Base-by-base conservation (phyloP, 23 tunicate genomes). In the Clavelina lepadiformis region DNA sequence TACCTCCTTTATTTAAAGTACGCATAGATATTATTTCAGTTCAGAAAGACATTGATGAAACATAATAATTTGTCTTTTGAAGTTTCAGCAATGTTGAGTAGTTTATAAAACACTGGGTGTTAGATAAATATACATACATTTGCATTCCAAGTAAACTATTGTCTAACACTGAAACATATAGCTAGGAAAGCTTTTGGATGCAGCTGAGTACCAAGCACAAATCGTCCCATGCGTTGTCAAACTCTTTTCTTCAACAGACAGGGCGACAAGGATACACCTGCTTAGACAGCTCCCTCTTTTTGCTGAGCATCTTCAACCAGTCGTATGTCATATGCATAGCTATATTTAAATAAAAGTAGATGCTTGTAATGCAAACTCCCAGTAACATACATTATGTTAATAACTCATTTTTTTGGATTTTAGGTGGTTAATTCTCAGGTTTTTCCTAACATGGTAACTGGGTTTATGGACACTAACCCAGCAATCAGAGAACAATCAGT, bases 381-480 rank as follows among this genome's bases (percentile, higher is more conserved):
- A n/a, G n/a, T n/a, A n/a, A n/a, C n/a, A n/a, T n/a, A n/a, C n/a
- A n/a, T n/a, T n/a, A n/a, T n/a, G n/a, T n/a, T n/a, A n/a, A n/a
- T n/a, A n/a, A n/a, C n/a, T n/a, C n/a, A n/a, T n/a, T n/a, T 44
- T 44, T 62, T 23, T 35, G 8, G 35, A 56, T 64, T 41, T 3
- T 78, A 89, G 83, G 88, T 94, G 23, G 83, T 94, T 28, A 94
- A 94, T 55, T 33, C 88, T 0, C 99, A 94, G 86, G 83, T 94
- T 28, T 94, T 94, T 56, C 95, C 95, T 4, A 76, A 88, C 69
- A 80, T 94, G 77, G 69, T 72, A 46, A 63, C 91, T 32, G 99
- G 99, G 33, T 94, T 94, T 45, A 79, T 86, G 84, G 99, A 94
- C 67, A 86, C 99, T 8, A 88, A 88, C 52, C 99, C 99, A 3